Conservation (phyloP, 2,888 invertebrate genomes). For the Tenthredo mesomela region DNA sequence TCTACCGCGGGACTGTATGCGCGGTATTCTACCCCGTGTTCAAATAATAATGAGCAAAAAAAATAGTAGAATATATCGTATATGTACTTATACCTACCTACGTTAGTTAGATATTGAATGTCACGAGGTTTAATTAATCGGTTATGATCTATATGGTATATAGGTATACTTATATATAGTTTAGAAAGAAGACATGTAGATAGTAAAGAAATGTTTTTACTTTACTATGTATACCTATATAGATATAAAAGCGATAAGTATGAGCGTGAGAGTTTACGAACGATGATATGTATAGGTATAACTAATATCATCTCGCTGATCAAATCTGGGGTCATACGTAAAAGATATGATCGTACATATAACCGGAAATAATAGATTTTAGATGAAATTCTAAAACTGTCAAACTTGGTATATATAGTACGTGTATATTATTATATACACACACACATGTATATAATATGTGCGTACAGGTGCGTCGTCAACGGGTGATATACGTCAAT, state of each 20-base stretch:
- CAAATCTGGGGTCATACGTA: background rate
- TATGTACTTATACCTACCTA: background rate
- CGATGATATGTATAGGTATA: background rate
- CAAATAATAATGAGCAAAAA: slow-evolving; percentile 44
- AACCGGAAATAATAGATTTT: slow-evolving; percentile 40
- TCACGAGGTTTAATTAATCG: background rate
- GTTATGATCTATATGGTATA: background rate
- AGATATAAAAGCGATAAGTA: background rate
- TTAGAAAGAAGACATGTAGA: background rate
- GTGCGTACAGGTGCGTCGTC: background rate
- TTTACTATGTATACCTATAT: background rate
- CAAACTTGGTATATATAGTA: background rate
- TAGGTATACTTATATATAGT: background rate
- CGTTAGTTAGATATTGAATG: background rate
- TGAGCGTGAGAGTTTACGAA: slow-evolving; percentile 14
- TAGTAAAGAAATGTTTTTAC: slow-evolving; percentile 1
- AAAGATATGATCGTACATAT: background rate
- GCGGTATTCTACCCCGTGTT: slow-evolving; percentile 71
- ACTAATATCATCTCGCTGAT: background rate
- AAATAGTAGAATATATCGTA: background rate
- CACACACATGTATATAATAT: background rate
- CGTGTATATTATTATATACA: background rate
- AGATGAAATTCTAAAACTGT: slow-evolving; percentile 44
- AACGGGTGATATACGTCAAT: slow-evolving; percentile 31
- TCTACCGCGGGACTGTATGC: slow-evolving; percentile 76